Base-by-base conservation (phyloP, 2,888 invertebrate species). In the Fragum whitleyi region DNA sequence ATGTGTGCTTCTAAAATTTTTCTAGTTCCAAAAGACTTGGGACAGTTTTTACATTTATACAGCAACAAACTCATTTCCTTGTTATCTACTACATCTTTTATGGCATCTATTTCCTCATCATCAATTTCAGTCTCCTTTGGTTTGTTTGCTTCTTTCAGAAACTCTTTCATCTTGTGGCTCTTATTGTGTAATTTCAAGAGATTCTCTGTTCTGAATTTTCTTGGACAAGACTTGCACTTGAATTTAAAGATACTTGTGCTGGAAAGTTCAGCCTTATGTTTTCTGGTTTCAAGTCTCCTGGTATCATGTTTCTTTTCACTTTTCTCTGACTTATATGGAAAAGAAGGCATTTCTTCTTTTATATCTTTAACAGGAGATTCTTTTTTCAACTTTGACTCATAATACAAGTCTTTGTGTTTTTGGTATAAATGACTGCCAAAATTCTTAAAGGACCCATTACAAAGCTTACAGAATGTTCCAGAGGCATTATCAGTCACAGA, bases 191-290 rank as follows among this genome's bases (percentile, higher is more conserved):
- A 21, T 67, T 42, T 26, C 23, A 57, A 16, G 5, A 47, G 47
- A n/a, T 47, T 19, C 2, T 57, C 28, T 7, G 23, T 57, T 23
- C 7, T 57, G 14, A 57, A 28, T 57, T 23, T 57, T 57, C 57
- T 57, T 57, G 57, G 57, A n/a, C 57, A 57, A 57, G 57, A 47
- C 14, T 47, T 47, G 14, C 47, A 47, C 47, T 9, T 47, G 47
- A 47, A 47, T 47, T 47, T 47, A 16, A 47, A 47, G 14, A 6
- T 36, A 36, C 32, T 36, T 36, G 32, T 6, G 9, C 32, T 36
- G 32, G 3, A 36, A 36, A 9, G 9, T 36, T 36, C 32, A 36
- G 32, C 32, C 9, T 36, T 36, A 36, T 6, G 32, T 36, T 36
- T 9, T 9, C 32, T 36, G 32, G 32, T 51, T 51, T 2, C 14